phyloP scores from a whole-genome alignment of 2,888 invertebrate species.

The Tetragonula carbonaria region DNA sequence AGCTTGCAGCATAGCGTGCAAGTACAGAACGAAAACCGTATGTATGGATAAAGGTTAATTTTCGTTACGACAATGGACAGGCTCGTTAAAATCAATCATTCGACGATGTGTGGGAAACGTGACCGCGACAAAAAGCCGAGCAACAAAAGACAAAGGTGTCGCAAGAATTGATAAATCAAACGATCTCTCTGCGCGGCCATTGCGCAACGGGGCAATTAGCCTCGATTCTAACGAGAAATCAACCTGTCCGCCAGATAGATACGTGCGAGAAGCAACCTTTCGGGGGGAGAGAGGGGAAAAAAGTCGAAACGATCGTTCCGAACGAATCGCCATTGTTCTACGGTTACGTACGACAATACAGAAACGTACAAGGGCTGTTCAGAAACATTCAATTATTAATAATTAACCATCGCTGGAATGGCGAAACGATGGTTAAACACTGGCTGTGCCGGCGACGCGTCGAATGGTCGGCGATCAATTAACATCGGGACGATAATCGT shows the following conservation, averaged over 20 bases:
- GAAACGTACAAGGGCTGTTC: not conserved
- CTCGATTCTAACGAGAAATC: constrained; percentile 61
- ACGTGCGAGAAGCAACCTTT: constrained; percentile 34
- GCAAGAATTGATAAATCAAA: constrained; percentile 53
- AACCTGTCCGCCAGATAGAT: constrained; percentile 29
- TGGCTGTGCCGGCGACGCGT: constrained; percentile 15
- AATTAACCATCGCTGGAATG: constrained; percentile 55
- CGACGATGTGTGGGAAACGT: constrained; percentile 49
- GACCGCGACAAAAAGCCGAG: constrained; percentile 38
- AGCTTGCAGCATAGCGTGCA: not conserved
- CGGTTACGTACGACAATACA: constrained; percentile 29
- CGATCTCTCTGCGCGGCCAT: constrained; percentile 24
- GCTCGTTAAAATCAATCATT: constrained; percentile 35
- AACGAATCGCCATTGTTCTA: constrained; percentile 55
- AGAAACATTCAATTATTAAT: constrained; percentile 60
- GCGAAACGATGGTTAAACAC: constrained; percentile 52
- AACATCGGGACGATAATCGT: constrained; percentile 64
- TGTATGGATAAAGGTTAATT: not conserved
- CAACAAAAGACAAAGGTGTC: constrained; percentile 44
- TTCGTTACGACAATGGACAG: not conserved
- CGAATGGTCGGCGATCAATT: constrained; percentile 58
- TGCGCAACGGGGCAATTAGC: constrained; percentile 64
- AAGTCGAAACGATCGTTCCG: constrained; percentile 27
- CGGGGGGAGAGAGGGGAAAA: constrained; percentile 9
- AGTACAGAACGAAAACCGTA: not conserved